These are phyloP conservation scores for Ormyrus rosae DNA, from an alignment of 2,888 invertebrate species.

Conservation along the genomic window DNA sequence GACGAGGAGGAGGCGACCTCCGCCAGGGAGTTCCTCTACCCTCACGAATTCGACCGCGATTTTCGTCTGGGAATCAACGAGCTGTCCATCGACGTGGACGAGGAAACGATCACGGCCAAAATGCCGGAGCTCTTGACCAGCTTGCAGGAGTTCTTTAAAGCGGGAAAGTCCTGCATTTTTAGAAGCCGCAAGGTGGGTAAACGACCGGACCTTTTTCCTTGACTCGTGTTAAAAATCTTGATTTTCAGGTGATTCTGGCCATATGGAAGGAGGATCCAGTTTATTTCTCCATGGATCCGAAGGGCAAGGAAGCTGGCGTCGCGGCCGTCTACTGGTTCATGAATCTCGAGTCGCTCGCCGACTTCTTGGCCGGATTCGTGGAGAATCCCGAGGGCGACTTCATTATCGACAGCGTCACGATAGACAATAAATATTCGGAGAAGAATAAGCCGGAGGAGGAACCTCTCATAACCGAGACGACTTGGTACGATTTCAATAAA, in stretches of 20 bases:
- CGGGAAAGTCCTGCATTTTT: constrained; percentile 70
- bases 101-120: constrained; percentile 76
- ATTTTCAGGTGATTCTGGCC: constrained; percentile 68
- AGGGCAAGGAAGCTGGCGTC: constrained; percentile 64
- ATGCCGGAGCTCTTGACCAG: constrained; percentile 73
- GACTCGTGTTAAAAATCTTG: too few species aligned
- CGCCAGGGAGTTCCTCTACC: constrained; percentile 75
- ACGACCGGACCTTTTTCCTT: too few species aligned
- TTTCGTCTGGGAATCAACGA: constrained; percentile 76
- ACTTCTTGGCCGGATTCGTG: constrained; percentile 53
- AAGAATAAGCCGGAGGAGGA: constrained; percentile 52
- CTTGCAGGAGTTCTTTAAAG: constrained; percentile 79
- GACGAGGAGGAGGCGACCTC: constrained; percentile 77
- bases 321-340: constrained; percentile 70
- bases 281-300: constrained; percentile 70
- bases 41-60: constrained; percentile 73
- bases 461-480: constrained; percentile 57
- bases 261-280: constrained; percentile 68
- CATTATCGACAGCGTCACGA: constrained; percentile 63
- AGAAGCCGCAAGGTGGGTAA: too few species aligned
- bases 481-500: constrained; percentile 67
- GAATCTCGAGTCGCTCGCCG: constrained; percentile 59
- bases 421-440: constrained; percentile 64
- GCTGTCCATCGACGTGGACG: constrained; percentile 75
- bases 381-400: constrained; percentile 59